Conservation (phyloP, 2,888 invertebrate species). For the Sphecodes monilicornis region DNA sequence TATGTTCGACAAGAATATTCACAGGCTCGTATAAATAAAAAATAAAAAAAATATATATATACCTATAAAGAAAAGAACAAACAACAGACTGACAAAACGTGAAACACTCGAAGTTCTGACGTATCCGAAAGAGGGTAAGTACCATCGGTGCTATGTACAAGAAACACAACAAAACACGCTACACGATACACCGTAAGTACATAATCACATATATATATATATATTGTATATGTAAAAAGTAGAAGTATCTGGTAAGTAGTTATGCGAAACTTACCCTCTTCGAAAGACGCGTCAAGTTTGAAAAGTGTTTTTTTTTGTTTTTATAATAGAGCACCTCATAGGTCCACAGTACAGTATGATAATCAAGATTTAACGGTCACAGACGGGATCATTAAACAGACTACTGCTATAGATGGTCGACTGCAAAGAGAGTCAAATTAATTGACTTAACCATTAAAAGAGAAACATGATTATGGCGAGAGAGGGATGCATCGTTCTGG, state of each 20-base stretch:
- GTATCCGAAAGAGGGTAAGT: slow-evolving; percentile 69
- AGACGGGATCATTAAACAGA: slow-evolving; percentile 74
- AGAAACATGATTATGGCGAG: slow-evolving; percentile 47
- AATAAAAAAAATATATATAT: neutral
- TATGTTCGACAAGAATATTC: slow-evolving; percentile 37
- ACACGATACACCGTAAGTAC: slow-evolving; percentile 35
- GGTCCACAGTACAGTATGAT: slow-evolving; percentile 57
- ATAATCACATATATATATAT: neutral
- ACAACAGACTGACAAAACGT: neutral
- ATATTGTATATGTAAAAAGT: slow-evolving; percentile 2
- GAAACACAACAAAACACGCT: slow-evolving; percentile 49
- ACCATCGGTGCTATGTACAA: slow-evolving; percentile 49
- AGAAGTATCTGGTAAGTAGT: slow-evolving; percentile 27
- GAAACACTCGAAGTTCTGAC: slow-evolving; percentile 60
- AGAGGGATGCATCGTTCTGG: slow-evolving; percentile 59
- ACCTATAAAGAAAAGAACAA: neutral
- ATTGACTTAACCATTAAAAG: slow-evolving; percentile 46
- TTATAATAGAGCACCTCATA: slow-evolving; percentile 67
- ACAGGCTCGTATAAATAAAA: slow-evolving; percentile 38
- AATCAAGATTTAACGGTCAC: slow-evolving; percentile 63
- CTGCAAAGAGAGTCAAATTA: slow-evolving; percentile 64
- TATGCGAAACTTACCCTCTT: slow-evolving; percentile 63
- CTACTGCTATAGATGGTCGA: slow-evolving; percentile 69
- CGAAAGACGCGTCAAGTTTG: slow-evolving; percentile 66
- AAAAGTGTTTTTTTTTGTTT: slow-evolving; percentile 56